A percentile compares a stretch with the other conserved stretches of the same genome.
These are phyloP conservation scores for Trichoplusia ni DNA, from an alignment of 1,140 invertebrate genomes.

Conservation along the genomic window DNA sequence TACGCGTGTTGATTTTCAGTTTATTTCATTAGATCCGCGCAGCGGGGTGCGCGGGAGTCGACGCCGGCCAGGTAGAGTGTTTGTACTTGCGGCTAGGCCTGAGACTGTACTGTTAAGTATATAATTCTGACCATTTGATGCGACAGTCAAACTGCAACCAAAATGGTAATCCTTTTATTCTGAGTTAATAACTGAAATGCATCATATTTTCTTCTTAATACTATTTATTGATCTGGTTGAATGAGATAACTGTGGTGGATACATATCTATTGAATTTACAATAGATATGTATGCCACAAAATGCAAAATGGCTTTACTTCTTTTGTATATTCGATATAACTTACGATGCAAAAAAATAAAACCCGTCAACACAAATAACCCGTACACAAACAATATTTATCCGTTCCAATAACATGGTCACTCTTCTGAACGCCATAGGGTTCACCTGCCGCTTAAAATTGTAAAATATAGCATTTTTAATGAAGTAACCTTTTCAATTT, in stretches of 20 bases:
- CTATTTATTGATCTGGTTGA: no score
- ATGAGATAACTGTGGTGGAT: no score
- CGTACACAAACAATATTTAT: constrained; percentile 4
- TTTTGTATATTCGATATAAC: no score
- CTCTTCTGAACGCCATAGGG: constrained; percentile 57
- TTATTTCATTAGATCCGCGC: constrained; percentile 81
- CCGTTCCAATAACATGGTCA: constrained; percentile 33
- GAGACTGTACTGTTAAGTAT: neutral
- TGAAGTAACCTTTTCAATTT: constrained; percentile 77
- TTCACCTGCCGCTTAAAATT: constrained; percentile 75
- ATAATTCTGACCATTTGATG: no score
- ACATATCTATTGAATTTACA: no score
- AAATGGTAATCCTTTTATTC: no score
- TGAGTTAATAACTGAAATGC: no score
- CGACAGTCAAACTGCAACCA: no score
- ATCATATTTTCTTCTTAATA: no score
- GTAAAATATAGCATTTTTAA: constrained; percentile 79
- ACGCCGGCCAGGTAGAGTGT: constrained; percentile 45
- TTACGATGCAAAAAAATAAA: no score
- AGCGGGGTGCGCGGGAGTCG: constrained; percentile 66
- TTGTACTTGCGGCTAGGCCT: neutral
- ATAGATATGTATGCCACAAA: no score
- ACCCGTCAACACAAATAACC: neutral
- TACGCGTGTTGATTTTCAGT: constrained; percentile 81
- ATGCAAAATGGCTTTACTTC: no score